Evolutionary conservation across 2,797 vertebrate species (phyloP).

Genomic region (Erpetoichthys calabaricus): DNA sequence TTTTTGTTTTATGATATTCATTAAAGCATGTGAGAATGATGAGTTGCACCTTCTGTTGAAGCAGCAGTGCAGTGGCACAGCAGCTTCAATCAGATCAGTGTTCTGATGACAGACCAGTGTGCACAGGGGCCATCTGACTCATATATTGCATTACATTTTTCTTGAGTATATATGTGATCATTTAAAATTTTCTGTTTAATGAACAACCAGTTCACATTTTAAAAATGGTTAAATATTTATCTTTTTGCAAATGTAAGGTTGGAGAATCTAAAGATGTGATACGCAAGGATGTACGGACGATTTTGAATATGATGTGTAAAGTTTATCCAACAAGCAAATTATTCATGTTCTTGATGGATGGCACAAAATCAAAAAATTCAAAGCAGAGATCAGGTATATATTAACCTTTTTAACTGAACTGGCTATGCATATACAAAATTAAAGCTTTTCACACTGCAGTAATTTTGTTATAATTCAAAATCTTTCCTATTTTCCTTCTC

Average conservation of each 20-base stretch:
- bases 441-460: too few relatives aligned
- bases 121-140: slow-evolving; percentile 80
- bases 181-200: background rate
- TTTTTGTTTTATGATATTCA: too few relatives aligned
- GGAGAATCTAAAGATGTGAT: slow-evolving; percentile 92
- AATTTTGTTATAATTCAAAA: background rate
- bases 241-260: slow-evolving; percentile 48
- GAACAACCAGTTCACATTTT: too few relatives aligned
- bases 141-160: slow-evolving; percentile 15
- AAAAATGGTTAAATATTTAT: background rate
- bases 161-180: background rate
- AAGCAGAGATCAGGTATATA: slow-evolving; percentile 93
- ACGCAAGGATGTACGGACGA: slow-evolving; percentile 85
- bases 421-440: too few relatives aligned
- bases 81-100: slow-evolving; percentile 33
- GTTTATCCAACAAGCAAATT: slow-evolving; percentile 92
- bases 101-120: slow-evolving; percentile 60
- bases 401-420: background rate
- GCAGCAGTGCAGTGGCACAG: slow-evolving; percentile 33
- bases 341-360: slow-evolving; percentile 93
- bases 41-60: slow-evolving; percentile 49
- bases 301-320: slow-evolving; percentile 80
- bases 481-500: background rate
- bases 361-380: slow-evolving; percentile 94
- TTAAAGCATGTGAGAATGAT: slow-evolving; percentile 56